phyloP scores from a whole-genome alignment of 2,888 invertebrate genomes.

The Athetis lepigone region DNA sequence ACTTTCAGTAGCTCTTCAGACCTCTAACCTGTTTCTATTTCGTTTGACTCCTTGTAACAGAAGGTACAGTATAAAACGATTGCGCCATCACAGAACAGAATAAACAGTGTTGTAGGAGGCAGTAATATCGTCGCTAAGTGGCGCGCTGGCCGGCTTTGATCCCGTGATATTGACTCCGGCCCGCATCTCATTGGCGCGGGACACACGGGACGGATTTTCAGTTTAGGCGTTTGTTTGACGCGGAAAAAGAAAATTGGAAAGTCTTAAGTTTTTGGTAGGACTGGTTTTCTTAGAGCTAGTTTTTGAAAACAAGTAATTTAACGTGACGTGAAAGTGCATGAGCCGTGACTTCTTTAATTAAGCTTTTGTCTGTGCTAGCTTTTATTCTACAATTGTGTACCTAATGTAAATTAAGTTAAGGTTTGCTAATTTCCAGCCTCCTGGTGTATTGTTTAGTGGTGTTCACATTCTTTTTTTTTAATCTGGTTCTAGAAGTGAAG shows the following conservation, averaged over 20 bases:
- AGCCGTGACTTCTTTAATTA: too few relatives aligned
- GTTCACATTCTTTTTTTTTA: too few relatives aligned
- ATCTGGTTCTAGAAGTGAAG: too few relatives aligned
- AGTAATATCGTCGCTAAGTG: conserved; percentile 65
- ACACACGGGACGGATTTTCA: conserved; percentile 44
- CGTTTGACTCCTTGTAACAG: neutral
- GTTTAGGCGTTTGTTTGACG: neutral
- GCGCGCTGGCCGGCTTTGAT: conserved; percentile 60
- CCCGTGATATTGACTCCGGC: conserved; percentile 64
- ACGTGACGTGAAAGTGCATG: too few relatives aligned
- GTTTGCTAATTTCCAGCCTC: too few relatives aligned
- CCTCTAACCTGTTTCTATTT: neutral
- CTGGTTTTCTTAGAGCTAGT: neutral
- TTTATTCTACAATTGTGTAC: too few relatives aligned
- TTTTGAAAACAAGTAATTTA: too few relatives aligned
- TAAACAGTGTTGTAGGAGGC: conserved; percentile 46
- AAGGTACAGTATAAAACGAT: conserved; percentile 16
- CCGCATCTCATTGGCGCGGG: conserved; percentile 61
- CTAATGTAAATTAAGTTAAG: too few relatives aligned
- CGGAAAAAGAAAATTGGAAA: neutral
- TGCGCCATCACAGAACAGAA: conserved; percentile 37
- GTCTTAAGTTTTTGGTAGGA: neutral
- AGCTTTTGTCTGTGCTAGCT: too few relatives aligned
- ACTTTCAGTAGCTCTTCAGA: neutral
- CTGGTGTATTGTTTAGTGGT: too few relatives aligned